Base-by-base conservation (phyloP, 2,888 invertebrate genomes). In the Congeria kusceri region DNA sequence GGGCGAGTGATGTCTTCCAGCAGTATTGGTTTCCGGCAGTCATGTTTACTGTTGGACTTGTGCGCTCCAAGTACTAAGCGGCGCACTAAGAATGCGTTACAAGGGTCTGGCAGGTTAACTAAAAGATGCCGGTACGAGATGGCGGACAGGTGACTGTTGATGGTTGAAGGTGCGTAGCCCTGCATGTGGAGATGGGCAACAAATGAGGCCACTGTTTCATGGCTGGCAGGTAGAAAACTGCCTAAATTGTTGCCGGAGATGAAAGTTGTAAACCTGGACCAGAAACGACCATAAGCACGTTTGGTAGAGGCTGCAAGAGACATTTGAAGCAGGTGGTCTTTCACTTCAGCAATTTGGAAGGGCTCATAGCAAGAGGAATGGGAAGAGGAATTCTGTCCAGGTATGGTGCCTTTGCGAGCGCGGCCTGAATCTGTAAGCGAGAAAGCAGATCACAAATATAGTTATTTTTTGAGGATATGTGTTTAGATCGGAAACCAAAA, bases 111-210 rank as follows among this genome's bases (percentile, higher is more conserved):
- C 9, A 63, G 15, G 44, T 20, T 27, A 27, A 57, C 3, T n/a
- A 65, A 5, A 46, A 72, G 67, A 39, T 77, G 72, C 3, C 53
- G n/a, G 39, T 72, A 70, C 23, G 72, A 44, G 9, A 78, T 62
- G 0, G 78, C 69, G 18, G 78, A 78, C 7, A 78, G 39, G 27
- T 73, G 78, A 18, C 68, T 69, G 25, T 56, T 47, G 13, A 73
- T 78, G 9, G 64, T 65, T 3, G 63, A 32, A 9, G 78, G 62
- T 1, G 64, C 47, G 25, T 58, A 64, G 5, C 58, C 27, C 11
- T 9, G 13, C 1, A 20, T 9, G 28, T 66, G 46, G 15, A 80
- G 32, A 25, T 70, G 47, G 0, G 63, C 71, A 13, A 80, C 64
- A 44, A 75, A 80, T 32, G 65, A 69, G 1, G 66, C 53, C 9